Evolutionary conservation across 2,113 vertebrate genomes (phyloP), one percentile per base, ranked within the genome.

Genomic region (Rhabdomys dilectus): DNA sequence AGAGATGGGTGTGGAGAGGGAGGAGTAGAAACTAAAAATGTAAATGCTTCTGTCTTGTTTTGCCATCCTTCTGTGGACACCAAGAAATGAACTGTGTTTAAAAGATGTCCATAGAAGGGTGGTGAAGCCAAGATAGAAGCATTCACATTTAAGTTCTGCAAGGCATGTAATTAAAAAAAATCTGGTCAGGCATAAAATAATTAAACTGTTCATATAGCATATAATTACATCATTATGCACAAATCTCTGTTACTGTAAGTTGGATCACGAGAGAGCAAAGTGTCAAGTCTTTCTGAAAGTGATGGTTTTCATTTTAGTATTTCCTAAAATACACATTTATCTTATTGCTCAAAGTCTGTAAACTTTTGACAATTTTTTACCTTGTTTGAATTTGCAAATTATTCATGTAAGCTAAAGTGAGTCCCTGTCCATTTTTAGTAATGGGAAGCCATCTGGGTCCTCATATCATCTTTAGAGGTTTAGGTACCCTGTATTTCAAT

Each of bases 141-240:
- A 96, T 64, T 96, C 81, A 98, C 73, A 80, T 98, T 53, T 62
- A 98, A 94, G 45, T 95, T 97, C 45, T 96, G 62, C 8, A 76
- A 68, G 95, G 75, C 24, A 92, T 60, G 98, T 91, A 58, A 56
- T 93, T 96, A 88, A 80, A 90, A 64, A 70, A 62, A 58, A 89
- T 84, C 98, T 78, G 0, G 80, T 98, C 95, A 96, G 92, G 94
- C 96, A 81, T 98, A 91, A 85, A 95, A 97, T 98, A 99, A 99
- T 99, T 99, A 98, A 99, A 98, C 98, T 98, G 98, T 96, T 98
- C 98, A 98, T 97, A 96, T 98, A 98, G 97, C 97, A 97, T 99
- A 97, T 99, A 99, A 99, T 99, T 98, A 96, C 96, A 98, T 98
- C 98, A 97, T 98, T 99, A 98, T 96, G 93, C 98, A 97, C 96